Percentiles rank a stretch among this genome's conserved stretches.
phyloP scores from a whole-genome alignment of 2,888 invertebrate species.

The Drosophila anceps region DNA sequence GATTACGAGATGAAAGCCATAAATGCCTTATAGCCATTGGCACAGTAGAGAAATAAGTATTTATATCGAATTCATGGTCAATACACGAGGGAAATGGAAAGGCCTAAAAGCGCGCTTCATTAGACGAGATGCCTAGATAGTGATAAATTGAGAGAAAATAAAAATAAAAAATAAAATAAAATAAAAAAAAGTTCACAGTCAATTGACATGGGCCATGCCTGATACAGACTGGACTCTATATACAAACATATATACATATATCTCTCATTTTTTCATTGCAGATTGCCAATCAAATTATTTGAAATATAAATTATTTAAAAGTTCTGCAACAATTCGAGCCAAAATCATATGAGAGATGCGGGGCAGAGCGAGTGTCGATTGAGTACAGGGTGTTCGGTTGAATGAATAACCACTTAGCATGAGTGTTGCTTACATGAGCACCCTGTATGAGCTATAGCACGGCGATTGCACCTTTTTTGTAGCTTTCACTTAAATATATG shows the following conservation, averaged over 20 bases:
- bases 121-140: slow-evolving; percentile 15
- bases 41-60: slow-evolving; percentile 2
- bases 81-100: slow-evolving; percentile 48
- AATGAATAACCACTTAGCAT: background rate
- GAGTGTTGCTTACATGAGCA: slow-evolving; percentile 10
- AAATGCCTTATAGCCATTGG: slow-evolving; percentile 24
- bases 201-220: background rate
- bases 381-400: slow-evolving; percentile 21
- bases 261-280: slow-evolving; percentile 32
- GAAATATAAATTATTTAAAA: slow-evolving; percentile 70
- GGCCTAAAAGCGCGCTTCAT: slow-evolving; percentile 40
- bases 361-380: slow-evolving; percentile 5
- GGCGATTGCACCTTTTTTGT: slow-evolving; percentile 48
- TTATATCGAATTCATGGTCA: slow-evolving; percentile 22
- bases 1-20: slow-evolving; percentile 61
- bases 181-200: background rate
- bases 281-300: slow-evolving; percentile 78
- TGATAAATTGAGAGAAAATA: background rate
- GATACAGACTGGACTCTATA: background rate
- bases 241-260: background rate
- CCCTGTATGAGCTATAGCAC: slow-evolving; percentile 34
- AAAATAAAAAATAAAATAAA: background rate
- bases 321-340: slow-evolving; percentile 46
- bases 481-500: slow-evolving; percentile 56
- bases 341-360: slow-evolving; percentile 16